Base-by-base conservation (phyloP, 2,888 invertebrate species). In the Saturnia pavonia region DNA sequence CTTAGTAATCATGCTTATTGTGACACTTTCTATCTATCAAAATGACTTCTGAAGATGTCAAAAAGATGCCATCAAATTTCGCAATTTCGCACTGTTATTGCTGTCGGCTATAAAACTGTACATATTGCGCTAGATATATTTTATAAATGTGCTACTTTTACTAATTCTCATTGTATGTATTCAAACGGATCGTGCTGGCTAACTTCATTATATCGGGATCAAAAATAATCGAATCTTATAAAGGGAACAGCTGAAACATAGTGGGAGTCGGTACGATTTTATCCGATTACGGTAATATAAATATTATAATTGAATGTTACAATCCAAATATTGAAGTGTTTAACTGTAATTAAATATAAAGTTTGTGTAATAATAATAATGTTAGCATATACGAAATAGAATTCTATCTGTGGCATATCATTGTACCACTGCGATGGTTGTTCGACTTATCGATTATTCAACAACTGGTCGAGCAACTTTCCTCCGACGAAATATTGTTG, bases 371-470 rank as follows among this genome's bases (percentile, higher is more conserved):
- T 73, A 71, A 74, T n/a, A 6, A 71, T 73, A 73, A 73, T 75
- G 75, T 72, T 75, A 75, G 74, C 70, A 72, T 70, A 73, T 75
- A 74, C 69, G 70, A 74, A 74, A 72, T 69, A 74, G 70, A 65
- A 72, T 69, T 63, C 42, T 72, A 70, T 68, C 82, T 86, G 88
- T 91, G 91, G 91, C 93, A 93, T 93, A 93, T 93, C 93, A 92
- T 85, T 84, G 85, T 84, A 85, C 85, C 87, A 86, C 85, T 80
- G 74, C 70, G 82, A 78, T 82, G 79, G 78, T 81, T 78, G 77
- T 84, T 85, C 34, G 83, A 80, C 79, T 77, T 73, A 71, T 71
- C 75, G 77, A 73, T 72, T 22, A 73, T 72, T 22, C 51, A 67
- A 43, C 74, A 73, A 74, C 76, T 72, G 75, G 84, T 84, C 84